Evolutionary conservation across 2,888 invertebrate species (phyloP).

Genomic region (Coelopa pilipes): DNA sequence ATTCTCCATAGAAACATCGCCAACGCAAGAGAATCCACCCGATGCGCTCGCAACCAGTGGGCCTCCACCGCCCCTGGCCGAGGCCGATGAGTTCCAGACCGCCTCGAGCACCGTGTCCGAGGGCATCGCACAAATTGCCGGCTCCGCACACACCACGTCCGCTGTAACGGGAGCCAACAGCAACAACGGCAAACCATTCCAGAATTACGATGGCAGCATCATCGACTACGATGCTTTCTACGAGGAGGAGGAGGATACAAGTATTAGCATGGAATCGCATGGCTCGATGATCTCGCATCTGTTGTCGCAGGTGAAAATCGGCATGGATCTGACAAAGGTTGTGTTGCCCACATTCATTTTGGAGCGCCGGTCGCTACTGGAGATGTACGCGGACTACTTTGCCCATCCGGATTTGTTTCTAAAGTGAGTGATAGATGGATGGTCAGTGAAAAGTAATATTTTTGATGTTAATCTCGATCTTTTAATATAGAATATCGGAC

Average conservation of each 20-base stretch:
- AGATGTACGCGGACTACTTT: slow-evolving; percentile 99
- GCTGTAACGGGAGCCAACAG: too few species aligned
- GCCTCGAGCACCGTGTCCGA: slow-evolving; percentile 51
- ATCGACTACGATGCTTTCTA: slow-evolving; percentile 90
- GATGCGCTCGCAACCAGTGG: slow-evolving; percentile 45
- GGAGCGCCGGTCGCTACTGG: slow-evolving; percentile 94
- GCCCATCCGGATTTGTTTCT: slow-evolving; percentile 98
- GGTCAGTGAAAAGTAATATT: too few species aligned
- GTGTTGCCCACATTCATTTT: slow-evolving; percentile 98
- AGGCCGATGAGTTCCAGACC: slow-evolving; percentile 59
- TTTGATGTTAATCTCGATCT: background rate
- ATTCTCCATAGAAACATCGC: slow-evolving; percentile 61
- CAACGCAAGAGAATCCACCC: slow-evolving; percentile 58
- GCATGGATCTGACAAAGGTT: slow-evolving; percentile 98
- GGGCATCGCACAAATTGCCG: background rate
- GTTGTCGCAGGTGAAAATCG: slow-evolving; percentile 96
- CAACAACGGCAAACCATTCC: slow-evolving; percentile 33
- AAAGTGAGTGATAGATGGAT: slow-evolving; percentile 70
- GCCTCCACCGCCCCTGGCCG: slow-evolving; percentile 51
- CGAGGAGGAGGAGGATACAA: slow-evolving; percentile 89
- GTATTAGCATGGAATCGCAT: slow-evolving; percentile 94
- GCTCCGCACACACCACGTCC: background rate
- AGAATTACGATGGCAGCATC: slow-evolving; percentile 74
- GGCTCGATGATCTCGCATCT: slow-evolving; percentile 97
- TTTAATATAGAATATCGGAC: slow-evolving; percentile 84